Percentiles rank a stretch among this genome's conserved stretches.
Conservation (phyloP, 2,113 vertebrate species). For the Varanus komodoensis region DNA sequence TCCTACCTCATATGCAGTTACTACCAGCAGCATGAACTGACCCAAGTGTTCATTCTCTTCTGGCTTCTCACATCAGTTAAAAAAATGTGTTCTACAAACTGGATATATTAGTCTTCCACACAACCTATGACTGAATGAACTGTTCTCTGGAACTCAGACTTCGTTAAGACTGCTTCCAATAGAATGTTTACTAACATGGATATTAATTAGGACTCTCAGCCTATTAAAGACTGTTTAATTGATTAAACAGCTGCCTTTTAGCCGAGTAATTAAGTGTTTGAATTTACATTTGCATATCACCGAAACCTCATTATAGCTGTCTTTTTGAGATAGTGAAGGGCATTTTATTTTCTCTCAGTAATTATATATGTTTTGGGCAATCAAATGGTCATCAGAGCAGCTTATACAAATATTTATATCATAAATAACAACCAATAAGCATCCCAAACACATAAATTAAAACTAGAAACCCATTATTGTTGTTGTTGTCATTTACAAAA, state of each 20-base stretch:
- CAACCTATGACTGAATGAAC: background rate
- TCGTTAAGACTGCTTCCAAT: background rate
- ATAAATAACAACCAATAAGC: background rate
- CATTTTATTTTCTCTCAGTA: background rate
- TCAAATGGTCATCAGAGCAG: background rate
- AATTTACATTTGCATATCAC: background rate
- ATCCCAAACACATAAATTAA: background rate
- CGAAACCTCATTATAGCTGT: background rate
- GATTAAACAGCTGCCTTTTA: constrained; percentile 28
- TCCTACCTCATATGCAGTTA: no score
- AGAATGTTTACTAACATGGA: constrained; percentile 1
- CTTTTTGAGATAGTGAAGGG: background rate
- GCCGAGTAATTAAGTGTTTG: constrained; percentile 4
- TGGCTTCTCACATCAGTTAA: background rate
- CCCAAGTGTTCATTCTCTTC: background rate
- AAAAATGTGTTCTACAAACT: background rate
- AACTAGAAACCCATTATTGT: background rate
- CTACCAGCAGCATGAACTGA: background rate
- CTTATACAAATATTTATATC: background rate
- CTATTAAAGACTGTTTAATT: constrained; percentile 22
- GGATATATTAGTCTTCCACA: background rate
- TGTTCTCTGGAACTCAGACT: background rate
- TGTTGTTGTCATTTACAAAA: no score
- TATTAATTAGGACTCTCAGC: constrained; percentile 17
- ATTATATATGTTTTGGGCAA: background rate